phyloP scores from a whole-genome alignment of 2,113 vertebrate species.

The Poeciliopsis prolifica region DNA sequence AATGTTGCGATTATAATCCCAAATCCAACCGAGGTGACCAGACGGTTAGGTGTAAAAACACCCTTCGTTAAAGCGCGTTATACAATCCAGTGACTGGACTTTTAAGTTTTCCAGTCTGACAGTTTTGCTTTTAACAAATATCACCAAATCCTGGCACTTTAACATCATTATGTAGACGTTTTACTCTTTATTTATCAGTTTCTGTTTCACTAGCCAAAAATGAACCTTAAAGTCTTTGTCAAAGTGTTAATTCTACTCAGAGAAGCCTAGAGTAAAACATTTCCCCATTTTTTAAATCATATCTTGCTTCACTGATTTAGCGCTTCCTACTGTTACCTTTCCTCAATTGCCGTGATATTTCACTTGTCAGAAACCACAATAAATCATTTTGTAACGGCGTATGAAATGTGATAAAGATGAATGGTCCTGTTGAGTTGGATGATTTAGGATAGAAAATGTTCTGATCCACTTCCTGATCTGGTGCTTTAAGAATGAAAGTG shows the following conservation, averaged over 20 bases:
- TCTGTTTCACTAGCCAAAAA: background rate
- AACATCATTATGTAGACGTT: background rate
- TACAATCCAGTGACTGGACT: no score
- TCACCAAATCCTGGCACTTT: no score
- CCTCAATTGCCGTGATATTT: constrained; percentile 11
- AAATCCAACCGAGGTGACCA: no score
- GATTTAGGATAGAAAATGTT: constrained; percentile 11
- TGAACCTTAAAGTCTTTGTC: background rate
- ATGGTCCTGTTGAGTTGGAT: constrained; percentile 30
- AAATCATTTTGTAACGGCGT: constrained; percentile 21
- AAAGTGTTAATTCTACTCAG: no score
- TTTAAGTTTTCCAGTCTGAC: no score
- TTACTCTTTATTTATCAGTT: background rate
- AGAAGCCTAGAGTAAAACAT: background rate
- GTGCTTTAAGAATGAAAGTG: background rate
- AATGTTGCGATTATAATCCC: no score
- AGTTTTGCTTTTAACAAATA: no score
- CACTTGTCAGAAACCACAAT: constrained; percentile 24
- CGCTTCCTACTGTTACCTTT: background rate
- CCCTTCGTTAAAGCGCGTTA: no score
- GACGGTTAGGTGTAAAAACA: no score
- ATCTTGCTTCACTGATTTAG: background rate
- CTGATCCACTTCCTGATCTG: background rate
- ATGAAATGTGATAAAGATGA: constrained; percentile 37
- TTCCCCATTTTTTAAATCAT: background rate